Conservation (phyloP, 2,113 vertebrate genomes). For the Leucopsar rothschildi region DNA sequence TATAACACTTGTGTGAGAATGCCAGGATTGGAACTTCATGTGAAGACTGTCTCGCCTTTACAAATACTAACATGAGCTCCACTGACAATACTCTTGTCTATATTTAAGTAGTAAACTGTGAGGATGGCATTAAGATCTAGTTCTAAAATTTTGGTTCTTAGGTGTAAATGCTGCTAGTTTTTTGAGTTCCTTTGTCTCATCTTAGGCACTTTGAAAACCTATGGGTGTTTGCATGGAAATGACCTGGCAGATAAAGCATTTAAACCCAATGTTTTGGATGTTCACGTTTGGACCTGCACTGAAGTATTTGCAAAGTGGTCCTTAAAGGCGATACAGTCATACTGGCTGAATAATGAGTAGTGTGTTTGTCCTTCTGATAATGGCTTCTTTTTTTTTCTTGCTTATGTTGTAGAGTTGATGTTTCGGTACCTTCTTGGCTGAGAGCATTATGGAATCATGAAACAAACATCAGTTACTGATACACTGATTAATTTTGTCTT, state of each 20-base stretch:
- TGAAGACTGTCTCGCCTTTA: neutral
- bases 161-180: neutral
- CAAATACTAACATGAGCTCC: neutral
- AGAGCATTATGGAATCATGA: neutral
- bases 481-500: neutral
- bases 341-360: neutral
- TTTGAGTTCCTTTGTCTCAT: neutral
- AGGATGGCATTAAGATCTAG: neutral
- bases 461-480: neutral
- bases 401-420: neutral
- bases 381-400: neutral
- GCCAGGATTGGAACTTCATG: neutral
- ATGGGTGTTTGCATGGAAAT: neutral
- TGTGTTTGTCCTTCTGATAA: neutral
- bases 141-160: neutral
- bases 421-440: neutral
- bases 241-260: neutral
- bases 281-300: neutral
- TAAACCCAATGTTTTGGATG: neutral
- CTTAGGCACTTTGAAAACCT: neutral
- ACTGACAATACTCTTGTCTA: neutral
- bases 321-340: neutral
- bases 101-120: neutral
- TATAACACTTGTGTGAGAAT: neutral
- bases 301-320: neutral